Conservation (phyloP, 1,140 invertebrate genomes). For the Listronotus bonariensis region DNA sequence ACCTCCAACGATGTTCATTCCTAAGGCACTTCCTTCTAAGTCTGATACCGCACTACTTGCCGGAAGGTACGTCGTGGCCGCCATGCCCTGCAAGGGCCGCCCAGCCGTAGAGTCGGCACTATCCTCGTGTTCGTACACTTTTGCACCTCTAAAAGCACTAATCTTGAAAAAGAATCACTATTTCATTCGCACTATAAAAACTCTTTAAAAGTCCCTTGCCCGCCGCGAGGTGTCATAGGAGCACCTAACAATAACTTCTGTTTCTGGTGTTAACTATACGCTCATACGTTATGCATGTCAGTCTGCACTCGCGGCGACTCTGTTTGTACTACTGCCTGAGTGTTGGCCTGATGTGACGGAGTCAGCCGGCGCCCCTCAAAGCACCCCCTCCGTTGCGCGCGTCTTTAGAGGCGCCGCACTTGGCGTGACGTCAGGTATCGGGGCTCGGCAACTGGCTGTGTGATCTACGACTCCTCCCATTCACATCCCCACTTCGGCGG, state of each 20-base stretch:
- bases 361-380: slow-evolving; percentile 33
- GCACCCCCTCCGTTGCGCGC: slow-evolving; percentile 41
- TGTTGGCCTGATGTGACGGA: slow-evolving; percentile 28
- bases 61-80: slow-evolving; percentile 84
- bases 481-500: slow-evolving; percentile 47
- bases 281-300: slow-evolving; percentile 57
- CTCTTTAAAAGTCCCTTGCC: slow-evolving; percentile 1
- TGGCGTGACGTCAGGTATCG: slow-evolving; percentile 51
- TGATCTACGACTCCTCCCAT: slow-evolving; percentile 53
- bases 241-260: slow-evolving; percentile 7
- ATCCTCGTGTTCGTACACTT: slow-evolving; percentile 62
- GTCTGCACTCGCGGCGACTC: slow-evolving; percentile 57
- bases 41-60: slow-evolving; percentile 73
- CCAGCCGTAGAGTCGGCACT: slow-evolving; percentile 66
- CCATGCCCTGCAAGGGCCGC: slow-evolving; percentile 72
- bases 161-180: background rate
- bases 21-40: slow-evolving; percentile 77
- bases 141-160: slow-evolving; percentile 47
- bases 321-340: slow-evolving; percentile 51
- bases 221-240: slow-evolving; percentile 14
- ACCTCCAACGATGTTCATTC: slow-evolving; percentile 70
- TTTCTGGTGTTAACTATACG: slow-evolving; percentile 37
- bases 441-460: slow-evolving; percentile 43
- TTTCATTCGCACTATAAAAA: slow-evolving; percentile 6
- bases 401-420: slow-evolving; percentile 41